Evolutionary conservation across 2,888 invertebrate genomes (phyloP).

Genomic region (Lasioglossum calceatum): DNA sequence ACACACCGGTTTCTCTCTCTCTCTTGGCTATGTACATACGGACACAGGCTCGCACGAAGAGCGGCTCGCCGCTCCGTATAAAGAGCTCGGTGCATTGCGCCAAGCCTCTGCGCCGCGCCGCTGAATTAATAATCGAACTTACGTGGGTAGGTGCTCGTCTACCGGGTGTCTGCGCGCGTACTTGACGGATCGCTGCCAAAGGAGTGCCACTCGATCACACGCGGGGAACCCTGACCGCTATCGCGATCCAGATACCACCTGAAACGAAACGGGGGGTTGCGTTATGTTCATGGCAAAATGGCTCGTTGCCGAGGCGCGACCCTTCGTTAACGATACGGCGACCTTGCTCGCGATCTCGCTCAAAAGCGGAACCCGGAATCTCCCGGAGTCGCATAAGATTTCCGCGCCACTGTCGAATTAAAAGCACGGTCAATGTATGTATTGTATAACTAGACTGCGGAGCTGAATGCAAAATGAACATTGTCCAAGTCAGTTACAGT

Average conservation of each 20-base stretch:
- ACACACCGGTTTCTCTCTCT: background rate
- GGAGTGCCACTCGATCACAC: slow-evolving; percentile 9
- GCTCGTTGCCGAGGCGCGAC: background rate
- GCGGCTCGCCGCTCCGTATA: slow-evolving; percentile 34
- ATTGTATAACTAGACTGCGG: too few relatives aligned
- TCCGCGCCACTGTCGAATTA: too few relatives aligned
- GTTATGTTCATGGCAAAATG: background rate
- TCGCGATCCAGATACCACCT: background rate
- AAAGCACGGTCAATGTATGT: too few relatives aligned
- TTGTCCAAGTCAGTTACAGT: too few relatives aligned
- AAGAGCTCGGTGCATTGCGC: slow-evolving; percentile 61
- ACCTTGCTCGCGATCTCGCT: background rate
- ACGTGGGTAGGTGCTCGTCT: slow-evolving; percentile 61
- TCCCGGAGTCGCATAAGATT: too few relatives aligned
- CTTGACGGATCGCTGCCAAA: background rate
- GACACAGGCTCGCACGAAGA: background rate
- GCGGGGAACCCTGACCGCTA: background rate
- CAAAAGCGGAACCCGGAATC: too few relatives aligned
- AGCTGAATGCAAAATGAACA: too few relatives aligned
- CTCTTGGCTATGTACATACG: background rate
- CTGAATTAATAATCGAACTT: slow-evolving; percentile 71
- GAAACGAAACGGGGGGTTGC: slow-evolving; percentile 11
- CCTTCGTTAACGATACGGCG: background rate
- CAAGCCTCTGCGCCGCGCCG: slow-evolving; percentile 56
- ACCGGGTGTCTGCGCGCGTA: slow-evolving; percentile 59